Evolutionary conservation across 2,888 invertebrate species (phyloP).

Genomic region (Standfussiana lucernea): DNA sequence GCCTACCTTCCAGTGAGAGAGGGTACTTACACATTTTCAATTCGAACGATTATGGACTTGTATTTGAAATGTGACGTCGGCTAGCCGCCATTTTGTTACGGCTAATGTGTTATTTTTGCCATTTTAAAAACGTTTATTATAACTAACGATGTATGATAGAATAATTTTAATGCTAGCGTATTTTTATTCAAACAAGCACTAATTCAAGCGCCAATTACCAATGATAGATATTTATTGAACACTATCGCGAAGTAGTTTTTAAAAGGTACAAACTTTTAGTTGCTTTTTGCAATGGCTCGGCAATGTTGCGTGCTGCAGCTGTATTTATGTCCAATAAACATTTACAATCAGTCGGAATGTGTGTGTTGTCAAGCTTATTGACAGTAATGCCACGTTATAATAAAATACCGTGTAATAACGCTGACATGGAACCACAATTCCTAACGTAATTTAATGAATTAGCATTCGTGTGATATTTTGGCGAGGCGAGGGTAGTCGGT

Average conservation of each 20-base stretch:
- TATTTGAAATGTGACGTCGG: constrained; percentile 45
- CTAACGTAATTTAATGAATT: constrained; percentile 67
- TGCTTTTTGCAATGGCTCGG: constrained; percentile 34
- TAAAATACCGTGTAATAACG: constrained; percentile 59
- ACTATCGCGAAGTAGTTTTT: constrained; percentile 30
- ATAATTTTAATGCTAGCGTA: constrained; percentile 15
- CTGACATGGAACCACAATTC: constrained; percentile 55
- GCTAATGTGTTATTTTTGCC: constrained; percentile 34
- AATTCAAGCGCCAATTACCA: constrained; percentile 51
- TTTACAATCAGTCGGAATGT: constrained; percentile 60
- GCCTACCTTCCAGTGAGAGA: constrained; percentile 59
- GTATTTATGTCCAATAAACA: constrained; percentile 53
- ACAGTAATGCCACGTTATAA: constrained; percentile 58
- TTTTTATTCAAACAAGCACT: constrained; percentile 47
- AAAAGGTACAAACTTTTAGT: constrained; percentile 20
- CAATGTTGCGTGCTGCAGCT: constrained; percentile 64
- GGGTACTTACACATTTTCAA: constrained; percentile 34
- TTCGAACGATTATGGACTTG: constrained; percentile 31
- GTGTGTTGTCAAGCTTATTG: constrained; percentile 63
- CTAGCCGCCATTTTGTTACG: constrained; percentile 50
- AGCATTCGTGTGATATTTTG: constrained; percentile 67
- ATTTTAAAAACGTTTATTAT: constrained; percentile 38
- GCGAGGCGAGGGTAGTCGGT: constrained; percentile 62
- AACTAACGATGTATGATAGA: constrained; percentile 20
- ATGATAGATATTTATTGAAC: constrained; percentile 48